Evolutionary conservation across 2,888 invertebrate genomes (phyloP).

Genomic region (Prosapia bicincta): DNA sequence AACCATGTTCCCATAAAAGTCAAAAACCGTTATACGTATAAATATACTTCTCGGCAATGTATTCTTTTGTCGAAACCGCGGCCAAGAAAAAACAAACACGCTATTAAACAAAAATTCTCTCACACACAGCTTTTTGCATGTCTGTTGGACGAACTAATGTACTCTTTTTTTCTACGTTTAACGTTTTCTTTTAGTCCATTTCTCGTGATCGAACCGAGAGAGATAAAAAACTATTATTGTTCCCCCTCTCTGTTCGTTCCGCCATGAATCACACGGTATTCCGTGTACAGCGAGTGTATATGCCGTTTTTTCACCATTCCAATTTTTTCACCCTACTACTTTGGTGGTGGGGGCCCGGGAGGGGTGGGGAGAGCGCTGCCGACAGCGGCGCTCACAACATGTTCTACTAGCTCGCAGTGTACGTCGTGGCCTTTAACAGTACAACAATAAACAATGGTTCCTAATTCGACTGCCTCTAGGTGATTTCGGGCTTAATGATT

Average conservation of each 20-base stretch:
- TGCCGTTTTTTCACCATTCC: neutral
- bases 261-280: neutral
- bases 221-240: neutral
- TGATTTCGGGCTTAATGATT: neutral
- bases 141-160: neutral
- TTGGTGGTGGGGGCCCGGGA: neutral
- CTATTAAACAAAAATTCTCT: neutral
- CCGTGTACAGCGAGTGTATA: neutral
- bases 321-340: neutral
- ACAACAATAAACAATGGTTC: neutral
- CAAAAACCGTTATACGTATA: neutral
- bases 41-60: neutral
- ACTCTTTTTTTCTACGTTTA: neutral
- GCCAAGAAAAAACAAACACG: neutral
- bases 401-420: neutral
- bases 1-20: neutral
- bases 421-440: neutral
- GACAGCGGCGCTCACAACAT: neutral
- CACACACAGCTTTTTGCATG: neutral
- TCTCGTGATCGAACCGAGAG: neutral
- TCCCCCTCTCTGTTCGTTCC: neutral
- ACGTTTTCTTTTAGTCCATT: neutral
- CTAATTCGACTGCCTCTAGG: neutral
- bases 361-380: neutral
- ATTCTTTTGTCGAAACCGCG: neutral